Evolutionary conservation across 2,888 invertebrate genomes (phyloP).

Genomic region (Drosophila acutilabella): DNA sequence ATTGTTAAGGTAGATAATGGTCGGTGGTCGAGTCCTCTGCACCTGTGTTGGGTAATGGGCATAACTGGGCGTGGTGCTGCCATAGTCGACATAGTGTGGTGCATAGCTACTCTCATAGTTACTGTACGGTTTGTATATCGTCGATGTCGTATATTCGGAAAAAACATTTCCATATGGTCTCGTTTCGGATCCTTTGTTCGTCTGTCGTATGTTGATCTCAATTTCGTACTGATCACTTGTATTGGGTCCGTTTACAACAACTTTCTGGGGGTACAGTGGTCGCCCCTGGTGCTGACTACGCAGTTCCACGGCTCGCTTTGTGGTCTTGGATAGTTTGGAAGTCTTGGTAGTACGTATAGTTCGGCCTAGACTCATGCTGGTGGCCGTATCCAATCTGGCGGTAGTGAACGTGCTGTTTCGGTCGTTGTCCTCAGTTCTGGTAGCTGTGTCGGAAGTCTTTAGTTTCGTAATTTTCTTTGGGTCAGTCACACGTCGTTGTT

Average conservation of each 20-base stretch:
- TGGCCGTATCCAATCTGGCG: not conserved
- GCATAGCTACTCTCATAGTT: slow-evolving; percentile 69
- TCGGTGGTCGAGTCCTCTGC: slow-evolving; percentile 83
- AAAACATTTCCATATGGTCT: slow-evolving; percentile 43
- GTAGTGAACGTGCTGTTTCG: slow-evolving; percentile 36
- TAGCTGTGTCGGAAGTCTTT: not conserved
- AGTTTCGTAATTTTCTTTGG: slow-evolving; percentile 10
- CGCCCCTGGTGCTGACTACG: slow-evolving; percentile 75
- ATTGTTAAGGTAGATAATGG: slow-evolving; percentile 83
- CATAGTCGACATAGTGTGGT: slow-evolving; percentile 59
- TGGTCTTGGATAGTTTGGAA: slow-evolving; percentile 59
- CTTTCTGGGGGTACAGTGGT: slow-evolving; percentile 80
- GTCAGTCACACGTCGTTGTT: slow-evolving; percentile 18
- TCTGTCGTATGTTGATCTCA: slow-evolving; percentile 84
- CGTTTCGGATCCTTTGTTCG: slow-evolving; percentile 71
- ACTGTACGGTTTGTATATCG: slow-evolving; percentile 68
- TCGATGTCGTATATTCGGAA: slow-evolving; percentile 69
- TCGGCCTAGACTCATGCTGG: slow-evolving; percentile 20
- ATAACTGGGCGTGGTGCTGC: slow-evolving; percentile 64
- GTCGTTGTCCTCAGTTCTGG: slow-evolving; percentile 22
- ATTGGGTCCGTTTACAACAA: slow-evolving; percentile 78
- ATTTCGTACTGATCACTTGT: slow-evolving; percentile 83
- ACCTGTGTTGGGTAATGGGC: slow-evolving; percentile 56
- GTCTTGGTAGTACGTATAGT: slow-evolving; percentile 41
- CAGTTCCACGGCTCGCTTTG: slow-evolving; percentile 71